Conservation (phyloP, 2,113 vertebrate genomes). For the Erythrocercus mccallii region DNA sequence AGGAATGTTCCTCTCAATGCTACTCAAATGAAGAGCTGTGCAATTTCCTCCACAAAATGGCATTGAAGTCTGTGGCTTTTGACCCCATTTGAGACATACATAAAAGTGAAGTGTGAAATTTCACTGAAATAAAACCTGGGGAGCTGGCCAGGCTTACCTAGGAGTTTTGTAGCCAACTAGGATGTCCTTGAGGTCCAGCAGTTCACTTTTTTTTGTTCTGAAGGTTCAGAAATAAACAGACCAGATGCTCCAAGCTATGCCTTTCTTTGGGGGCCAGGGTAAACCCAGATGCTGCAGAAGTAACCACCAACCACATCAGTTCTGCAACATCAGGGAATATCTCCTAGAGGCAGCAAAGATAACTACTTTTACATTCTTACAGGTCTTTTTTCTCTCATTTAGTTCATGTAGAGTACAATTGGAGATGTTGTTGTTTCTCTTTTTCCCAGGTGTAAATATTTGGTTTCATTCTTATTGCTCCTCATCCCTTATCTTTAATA, state of each 20-base stretch:
- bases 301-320: background rate
- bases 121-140: background rate
- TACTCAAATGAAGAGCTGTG: background rate
- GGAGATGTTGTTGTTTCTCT: slow-evolving; percentile 9
- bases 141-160: background rate
- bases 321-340: background rate
- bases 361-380: background rate
- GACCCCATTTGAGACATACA: background rate
- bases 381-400: background rate
- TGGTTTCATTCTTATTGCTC: slow-evolving; percentile 27
- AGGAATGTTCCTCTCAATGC: background rate
- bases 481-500: slow-evolving; percentile 16
- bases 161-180: background rate
- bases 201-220: background rate
- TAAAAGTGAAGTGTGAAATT: background rate
- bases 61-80: background rate
- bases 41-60: background rate
- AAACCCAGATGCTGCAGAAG: background rate
- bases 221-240: background rate
- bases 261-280: background rate
- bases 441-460: slow-evolving; percentile 47
- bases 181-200: background rate
- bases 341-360: background rate
- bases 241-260: background rate
- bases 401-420: background rate